Conservation (phyloP, 2,113 vertebrate species). For the Rhinogobius similis region DNA sequence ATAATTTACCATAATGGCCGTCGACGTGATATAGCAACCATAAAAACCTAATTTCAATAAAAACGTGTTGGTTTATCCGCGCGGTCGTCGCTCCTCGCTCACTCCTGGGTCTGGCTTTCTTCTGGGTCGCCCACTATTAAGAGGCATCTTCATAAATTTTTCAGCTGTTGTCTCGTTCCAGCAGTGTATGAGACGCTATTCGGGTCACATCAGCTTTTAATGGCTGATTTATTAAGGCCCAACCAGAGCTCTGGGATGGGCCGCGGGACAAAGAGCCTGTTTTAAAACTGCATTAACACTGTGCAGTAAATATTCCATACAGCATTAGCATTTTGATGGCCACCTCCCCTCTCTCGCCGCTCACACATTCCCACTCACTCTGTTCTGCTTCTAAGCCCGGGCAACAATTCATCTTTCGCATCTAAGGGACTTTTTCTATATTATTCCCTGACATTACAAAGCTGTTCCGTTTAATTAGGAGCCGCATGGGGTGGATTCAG, state of each 20-base stretch:
- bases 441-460: conserved; percentile 19
- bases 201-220: conserved; percentile 78
- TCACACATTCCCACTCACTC: conserved; percentile 29
- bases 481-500: conserved; percentile 23
- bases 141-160: conserved; percentile 71
- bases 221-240: conserved; percentile 72
- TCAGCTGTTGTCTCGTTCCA: conserved; percentile 62
- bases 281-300: conserved; percentile 77
- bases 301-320: conserved; percentile 74
- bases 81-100: not conserved
- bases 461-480: conserved; percentile 66
- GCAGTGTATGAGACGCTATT: conserved; percentile 66
- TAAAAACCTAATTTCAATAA: conserved; percentile 20
- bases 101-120: conserved; percentile 24
- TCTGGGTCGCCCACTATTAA: conserved; percentile 49
- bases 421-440: not conserved
- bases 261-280: conserved; percentile 70
- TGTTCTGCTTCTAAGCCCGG: conserved; percentile 22
- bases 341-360: conserved; percentile 53
- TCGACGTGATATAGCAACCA: not conserved
- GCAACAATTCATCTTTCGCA: conserved; percentile 36
- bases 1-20: not conserved
- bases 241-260: conserved; percentile 63
- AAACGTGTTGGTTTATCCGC: conserved; percentile 27
- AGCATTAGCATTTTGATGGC: conserved; percentile 78